A percentile compares a stretch with the other conserved stretches of the same genome.
Evolutionary conservation across 1,140 invertebrate species (phyloP).

Genomic region (Cyphomyrmex costatus): DNA sequence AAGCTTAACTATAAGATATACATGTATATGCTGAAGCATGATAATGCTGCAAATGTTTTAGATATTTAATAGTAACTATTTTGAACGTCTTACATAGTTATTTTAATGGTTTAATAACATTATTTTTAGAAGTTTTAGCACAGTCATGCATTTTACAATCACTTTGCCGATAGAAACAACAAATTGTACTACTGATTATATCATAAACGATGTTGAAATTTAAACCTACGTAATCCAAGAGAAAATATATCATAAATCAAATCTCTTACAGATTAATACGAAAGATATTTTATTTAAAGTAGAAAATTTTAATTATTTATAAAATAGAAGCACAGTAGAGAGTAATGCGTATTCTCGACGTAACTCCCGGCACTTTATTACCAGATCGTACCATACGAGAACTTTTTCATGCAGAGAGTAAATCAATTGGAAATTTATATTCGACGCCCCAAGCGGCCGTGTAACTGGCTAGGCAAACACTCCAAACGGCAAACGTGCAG

Average conservation of each 20-base stretch:
- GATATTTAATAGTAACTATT: too few species aligned
- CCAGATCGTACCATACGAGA: not conserved
- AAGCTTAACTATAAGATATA: too few species aligned
- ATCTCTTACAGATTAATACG: not conserved
- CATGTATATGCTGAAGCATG: too few species aligned
- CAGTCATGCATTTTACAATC: not conserved
- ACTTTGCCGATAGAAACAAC: not conserved
- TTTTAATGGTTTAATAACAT: too few species aligned
- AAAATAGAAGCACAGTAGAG: not conserved
- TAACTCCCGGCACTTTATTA: constrained; percentile 12
- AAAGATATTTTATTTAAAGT: constrained; percentile 2
- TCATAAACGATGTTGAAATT: not conserved
- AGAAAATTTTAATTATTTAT: not conserved
- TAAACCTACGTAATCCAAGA: not conserved
- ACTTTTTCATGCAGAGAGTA: constrained; percentile 17
- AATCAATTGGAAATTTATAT: constrained; percentile 46
- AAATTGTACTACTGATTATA: not conserved
- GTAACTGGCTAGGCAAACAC: constrained; percentile 29
- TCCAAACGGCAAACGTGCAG: constrained; percentile 14
- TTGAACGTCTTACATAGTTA: too few species aligned
- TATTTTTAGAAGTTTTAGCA: too few species aligned
- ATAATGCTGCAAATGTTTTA: too few species aligned
- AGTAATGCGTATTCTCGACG: not conserved
- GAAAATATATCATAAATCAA: not conserved
- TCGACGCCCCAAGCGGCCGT: not conserved